Base-by-base conservation (phyloP, 2,888 invertebrate genomes). In the Nemurella pictetii region DNA sequence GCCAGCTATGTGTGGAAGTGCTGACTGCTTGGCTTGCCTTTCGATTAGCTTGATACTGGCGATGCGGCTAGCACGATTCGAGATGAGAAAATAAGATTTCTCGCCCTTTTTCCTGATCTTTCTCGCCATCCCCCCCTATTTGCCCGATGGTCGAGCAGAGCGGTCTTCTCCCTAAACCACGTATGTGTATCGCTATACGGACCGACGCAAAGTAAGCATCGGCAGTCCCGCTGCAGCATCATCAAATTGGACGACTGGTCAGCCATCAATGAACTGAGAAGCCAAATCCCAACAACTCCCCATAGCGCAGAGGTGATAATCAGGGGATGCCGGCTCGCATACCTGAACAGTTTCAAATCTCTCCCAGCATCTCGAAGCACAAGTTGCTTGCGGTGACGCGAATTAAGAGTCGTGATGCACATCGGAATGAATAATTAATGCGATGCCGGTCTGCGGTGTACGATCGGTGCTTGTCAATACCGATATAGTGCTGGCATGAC, bases 51-150 rank as follows among this genome's bases (percentile, higher is more conserved):
- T 82, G 85, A 86, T 86, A 85, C 86, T 85, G 82, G n/a, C 75
- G 30, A 82, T 82, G 82, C 75, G 83, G 84, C 83, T 77, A 82
- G 75, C 85, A 83, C 75, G 30, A 72, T 55, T 32, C 83, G 29
- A 85, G 86, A 86, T 86, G 86, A 85, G 85, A 85, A 86, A 86
- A 86, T 86, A 86, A 86, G 85, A 86, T 85, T 85, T 85, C 85
- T 84, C 84, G 55, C 73, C 82, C 83, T n/a, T 73, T 81, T 73
- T 80, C 35, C 28, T 73, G 5, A 36, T 26, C 75, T n/a, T 82
- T 35, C 84, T 25, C 72, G 26, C 84, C 27, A 72, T 26, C 55
- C 28, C 80, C 72, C 83, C 25, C 30, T 55, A 25, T 5, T 55
- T 7, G 81, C 55, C 81, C 27, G n/a, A 30, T 81, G n/a, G 72